Percentiles rank a stretch among this genome's conserved stretches.
Conservation (phyloP, 1,140 invertebrate genomes). For the Zaprionus gabonicus region DNA sequence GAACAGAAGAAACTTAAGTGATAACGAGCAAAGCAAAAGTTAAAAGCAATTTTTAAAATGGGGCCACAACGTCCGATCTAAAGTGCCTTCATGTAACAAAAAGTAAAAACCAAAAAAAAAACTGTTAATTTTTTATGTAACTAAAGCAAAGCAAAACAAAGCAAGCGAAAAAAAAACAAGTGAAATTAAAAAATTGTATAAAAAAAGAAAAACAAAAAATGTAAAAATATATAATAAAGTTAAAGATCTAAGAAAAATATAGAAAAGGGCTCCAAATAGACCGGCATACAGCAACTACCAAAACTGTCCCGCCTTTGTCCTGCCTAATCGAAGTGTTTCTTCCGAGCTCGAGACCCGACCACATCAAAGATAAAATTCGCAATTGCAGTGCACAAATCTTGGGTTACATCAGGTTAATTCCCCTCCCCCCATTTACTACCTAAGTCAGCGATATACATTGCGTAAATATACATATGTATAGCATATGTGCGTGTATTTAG, state of each 20-base stretch:
- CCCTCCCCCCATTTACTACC: conserved; percentile 50
- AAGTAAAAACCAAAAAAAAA: conserved; percentile 86
- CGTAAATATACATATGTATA: conserved; percentile 24
- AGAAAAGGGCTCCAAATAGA: conserved; percentile 91
- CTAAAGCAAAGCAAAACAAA: conserved; percentile 85
- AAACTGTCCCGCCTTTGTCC: conserved; percentile 67
- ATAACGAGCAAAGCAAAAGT: conserved; percentile 83
- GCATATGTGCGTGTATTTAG: conserved; percentile 65
- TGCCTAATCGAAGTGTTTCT: conserved; percentile 87
- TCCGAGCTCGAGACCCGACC: conserved; percentile 41
- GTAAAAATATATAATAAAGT: conserved; percentile 76
- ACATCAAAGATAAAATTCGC: conserved; percentile 7
- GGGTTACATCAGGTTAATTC: conserved; percentile 7
- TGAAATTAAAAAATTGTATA: conserved; percentile 85
- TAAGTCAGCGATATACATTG: conserved; percentile 64
- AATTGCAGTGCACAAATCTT: conserved; percentile 58
- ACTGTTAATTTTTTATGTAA: conserved; percentile 93
- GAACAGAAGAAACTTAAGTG: conserved; percentile 64
- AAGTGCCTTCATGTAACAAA: conserved; percentile 93
- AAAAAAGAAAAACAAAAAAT: conserved; percentile 85
- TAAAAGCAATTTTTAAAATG: conserved; percentile 84
- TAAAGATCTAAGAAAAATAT: conserved; percentile 65
- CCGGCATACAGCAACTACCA: conserved; percentile 82
- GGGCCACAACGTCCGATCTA: conserved; percentile 94
- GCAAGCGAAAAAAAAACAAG: conserved; percentile 38